Evolutionary conservation across 2,797 vertebrate species (phyloP).

Genomic region (Gallinago stenura): DNA sequence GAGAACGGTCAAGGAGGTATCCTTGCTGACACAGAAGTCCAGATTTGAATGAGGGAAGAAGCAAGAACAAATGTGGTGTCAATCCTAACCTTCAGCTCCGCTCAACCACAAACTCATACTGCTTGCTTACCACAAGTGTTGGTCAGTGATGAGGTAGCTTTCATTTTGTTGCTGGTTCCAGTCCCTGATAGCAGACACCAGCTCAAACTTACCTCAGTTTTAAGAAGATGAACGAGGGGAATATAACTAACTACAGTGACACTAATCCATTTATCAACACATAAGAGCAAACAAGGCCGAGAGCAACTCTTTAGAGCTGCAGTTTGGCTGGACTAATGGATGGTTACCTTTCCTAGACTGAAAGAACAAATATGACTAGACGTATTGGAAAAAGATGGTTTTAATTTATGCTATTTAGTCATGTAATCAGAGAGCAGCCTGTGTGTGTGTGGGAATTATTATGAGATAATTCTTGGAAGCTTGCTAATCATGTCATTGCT

Average conservation of each 20-base stretch:
- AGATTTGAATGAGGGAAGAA: neutral
- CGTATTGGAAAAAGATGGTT: constrained; percentile 21
- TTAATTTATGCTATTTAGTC: constrained; percentile 30
- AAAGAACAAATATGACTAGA: constrained; percentile 1
- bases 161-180: neutral
- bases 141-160: neutral
- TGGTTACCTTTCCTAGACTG: neutral
- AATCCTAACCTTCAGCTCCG: neutral
- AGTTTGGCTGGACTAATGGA: neutral
- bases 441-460: constrained; percentile 18
- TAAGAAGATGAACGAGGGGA: neutral
- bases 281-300: neutral
- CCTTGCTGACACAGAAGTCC: neutral
- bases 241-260: neutral
- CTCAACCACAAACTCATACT: neutral
- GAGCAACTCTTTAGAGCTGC: neutral
- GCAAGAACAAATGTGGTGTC: neutral
- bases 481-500: constrained; percentile 34
- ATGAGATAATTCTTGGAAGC: constrained; percentile 56
- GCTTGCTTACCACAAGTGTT: neutral
- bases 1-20: neutral
- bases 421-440: constrained; percentile 23
- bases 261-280: neutral
- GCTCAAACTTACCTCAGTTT: neutral
- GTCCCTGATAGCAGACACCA: neutral